Conservation (phyloP, 2,888 invertebrate species). For the Diplolepis rosae region DNA sequence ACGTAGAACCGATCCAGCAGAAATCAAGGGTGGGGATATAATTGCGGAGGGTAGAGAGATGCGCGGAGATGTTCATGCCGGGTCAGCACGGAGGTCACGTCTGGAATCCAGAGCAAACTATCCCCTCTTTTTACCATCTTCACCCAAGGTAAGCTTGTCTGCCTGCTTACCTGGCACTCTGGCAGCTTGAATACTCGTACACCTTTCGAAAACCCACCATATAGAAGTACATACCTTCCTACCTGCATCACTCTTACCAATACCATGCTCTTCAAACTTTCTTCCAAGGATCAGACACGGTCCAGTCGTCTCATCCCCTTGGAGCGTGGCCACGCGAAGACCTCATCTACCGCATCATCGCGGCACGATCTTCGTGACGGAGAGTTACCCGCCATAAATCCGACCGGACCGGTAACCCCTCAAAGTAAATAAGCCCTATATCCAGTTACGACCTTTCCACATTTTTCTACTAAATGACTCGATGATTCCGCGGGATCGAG, state of each 20-base stretch:
- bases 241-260: constrained; percentile 6
- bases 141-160: constrained; percentile 3
- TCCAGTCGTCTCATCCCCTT: constrained; percentile 19
- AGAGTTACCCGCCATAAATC: constrained; percentile 43
- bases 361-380: constrained; percentile 59
- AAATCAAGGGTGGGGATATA: constrained; percentile 56
- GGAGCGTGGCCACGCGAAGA: constrained; percentile 55
- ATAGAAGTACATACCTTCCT: constrained; percentile 7
- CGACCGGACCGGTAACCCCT: constrained; percentile 28
- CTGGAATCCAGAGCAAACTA: constrained; percentile 74
- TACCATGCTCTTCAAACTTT: neutral
- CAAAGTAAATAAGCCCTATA: constrained; percentile 46
- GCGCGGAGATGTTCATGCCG: constrained; percentile 72
- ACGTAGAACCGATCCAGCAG: constrained; percentile 44
- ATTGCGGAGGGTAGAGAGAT: constrained; percentile 60
- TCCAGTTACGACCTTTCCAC: constrained; percentile 43
- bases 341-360: constrained; percentile 66
- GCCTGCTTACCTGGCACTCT: no score
- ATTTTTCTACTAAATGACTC: constrained; percentile 28
- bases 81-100: constrained; percentile 72
- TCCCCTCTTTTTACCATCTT: constrained; percentile 56
- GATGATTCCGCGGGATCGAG: neutral
- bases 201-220: constrained; percentile 1
- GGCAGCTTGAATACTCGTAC: constrained; percentile 7
- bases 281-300: constrained; percentile 27